These are phyloP conservation scores for Heliocidaris tuberculata DNA, from an alignment of 35 echinoderm and acorn worm genomes.

Conservation along the genomic window DNA sequence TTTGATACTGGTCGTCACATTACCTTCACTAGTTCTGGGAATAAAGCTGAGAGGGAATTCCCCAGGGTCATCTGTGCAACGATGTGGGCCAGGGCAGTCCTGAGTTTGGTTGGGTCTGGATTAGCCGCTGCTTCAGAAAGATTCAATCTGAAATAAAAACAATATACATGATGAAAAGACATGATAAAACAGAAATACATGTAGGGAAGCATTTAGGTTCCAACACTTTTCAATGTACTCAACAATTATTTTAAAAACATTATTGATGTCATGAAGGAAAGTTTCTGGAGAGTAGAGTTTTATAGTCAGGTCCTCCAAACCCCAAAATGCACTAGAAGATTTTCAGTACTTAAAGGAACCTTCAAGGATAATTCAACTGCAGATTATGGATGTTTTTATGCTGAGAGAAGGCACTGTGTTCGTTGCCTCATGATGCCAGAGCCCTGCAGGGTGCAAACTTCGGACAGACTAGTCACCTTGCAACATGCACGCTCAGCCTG, in stretches of 20 bases:
- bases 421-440: too few species aligned
- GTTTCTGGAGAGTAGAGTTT: not conserved
- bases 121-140: conserved; percentile 34
- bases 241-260: not conserved
- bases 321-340: too few species aligned
- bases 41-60: conserved; percentile 24
- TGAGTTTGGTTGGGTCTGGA: conserved; percentile 4
- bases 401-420: too few species aligned
- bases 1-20: not conserved
- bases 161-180: not conserved
- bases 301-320: not conserved
- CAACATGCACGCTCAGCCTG: too few species aligned
- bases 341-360: too few species aligned
- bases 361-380: too few species aligned
- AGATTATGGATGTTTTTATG: too few species aligned
- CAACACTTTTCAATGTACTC: not conserved
- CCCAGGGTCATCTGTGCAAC: conserved; percentile 26
- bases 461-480: too few species aligned
- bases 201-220: not conserved
- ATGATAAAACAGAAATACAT: not conserved
- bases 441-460: too few species aligned
- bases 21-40: conserved; percentile 47
- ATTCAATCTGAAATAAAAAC: not conserved
- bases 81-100: conserved; percentile 21
- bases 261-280: not conserved